Evolutionary conservation across 2,888 invertebrate genomes (phyloP).

Genomic region (Aphodius granarius): DNA sequence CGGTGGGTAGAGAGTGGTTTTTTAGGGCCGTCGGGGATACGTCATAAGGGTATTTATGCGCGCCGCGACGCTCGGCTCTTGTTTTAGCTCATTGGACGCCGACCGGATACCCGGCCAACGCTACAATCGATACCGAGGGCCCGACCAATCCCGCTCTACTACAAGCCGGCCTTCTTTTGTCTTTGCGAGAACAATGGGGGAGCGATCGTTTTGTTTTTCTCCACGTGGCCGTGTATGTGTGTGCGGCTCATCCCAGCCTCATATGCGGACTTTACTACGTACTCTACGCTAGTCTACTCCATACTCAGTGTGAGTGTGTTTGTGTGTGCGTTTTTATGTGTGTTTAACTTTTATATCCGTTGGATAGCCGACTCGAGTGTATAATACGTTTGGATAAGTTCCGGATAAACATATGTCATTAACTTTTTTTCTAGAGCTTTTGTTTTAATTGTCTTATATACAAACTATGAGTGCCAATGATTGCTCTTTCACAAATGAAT

Average conservation of each 20-base stretch:
- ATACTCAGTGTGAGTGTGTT: neutral
- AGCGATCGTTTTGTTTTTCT: constrained; percentile 50
- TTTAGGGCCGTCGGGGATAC: constrained; percentile 20
- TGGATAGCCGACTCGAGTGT: constrained; percentile 17
- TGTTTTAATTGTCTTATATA: neutral
- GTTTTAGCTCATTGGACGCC: constrained; percentile 56
- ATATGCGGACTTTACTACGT: neutral
- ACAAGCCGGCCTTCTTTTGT: constrained; percentile 54
- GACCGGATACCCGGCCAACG: constrained; percentile 52
- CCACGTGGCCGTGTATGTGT: constrained; percentile 29
- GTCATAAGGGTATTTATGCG: constrained; percentile 33
- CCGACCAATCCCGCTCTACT: constrained; percentile 51
- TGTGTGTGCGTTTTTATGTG: constrained; percentile 9
- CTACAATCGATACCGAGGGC: constrained; percentile 51
- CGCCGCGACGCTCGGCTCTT: constrained; percentile 52
- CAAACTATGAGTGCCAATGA: too few relatives aligned
- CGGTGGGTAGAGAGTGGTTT: neutral
- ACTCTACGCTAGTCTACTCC: constrained; percentile 7
- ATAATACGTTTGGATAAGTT: constrained; percentile 28
- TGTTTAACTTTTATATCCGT: constrained; percentile 30
- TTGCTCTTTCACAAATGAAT: too few relatives aligned
- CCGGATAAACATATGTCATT: constrained; percentile 29
- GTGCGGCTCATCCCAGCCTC: neutral
- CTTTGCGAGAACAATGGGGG: constrained; percentile 54
- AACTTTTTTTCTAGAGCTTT: constrained; percentile 12